Evolutionary conservation across 2,888 invertebrate species (phyloP).

Genomic region (Piscicola geometra): DNA sequence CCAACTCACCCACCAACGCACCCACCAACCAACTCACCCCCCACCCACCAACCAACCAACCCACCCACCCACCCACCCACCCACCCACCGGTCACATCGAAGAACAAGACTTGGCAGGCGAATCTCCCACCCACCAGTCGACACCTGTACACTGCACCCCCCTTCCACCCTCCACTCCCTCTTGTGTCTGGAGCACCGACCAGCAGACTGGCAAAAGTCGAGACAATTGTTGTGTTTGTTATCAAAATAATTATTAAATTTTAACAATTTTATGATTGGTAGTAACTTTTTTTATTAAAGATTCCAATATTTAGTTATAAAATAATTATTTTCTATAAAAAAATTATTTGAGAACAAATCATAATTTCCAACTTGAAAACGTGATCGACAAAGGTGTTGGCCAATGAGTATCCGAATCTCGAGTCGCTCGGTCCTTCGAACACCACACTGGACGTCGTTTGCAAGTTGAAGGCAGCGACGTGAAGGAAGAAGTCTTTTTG

Average conservation of each 20-base stretch:
- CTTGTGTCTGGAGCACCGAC: conserved; percentile 1
- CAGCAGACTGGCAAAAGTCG: not conserved
- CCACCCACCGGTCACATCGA: not conserved
- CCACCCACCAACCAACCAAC: too few species aligned
- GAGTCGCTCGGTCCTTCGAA: not conserved
- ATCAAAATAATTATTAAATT: too few species aligned
- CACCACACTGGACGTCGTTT: not conserved
- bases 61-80: not conserved
- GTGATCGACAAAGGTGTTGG: not conserved
- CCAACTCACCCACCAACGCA: too few species aligned
- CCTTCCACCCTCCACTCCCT: not conserved
- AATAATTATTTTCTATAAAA: too few species aligned
- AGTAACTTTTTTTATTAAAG: too few species aligned
- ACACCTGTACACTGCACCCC: not conserved
- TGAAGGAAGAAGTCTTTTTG: too few species aligned
- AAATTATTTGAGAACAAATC: not conserved
- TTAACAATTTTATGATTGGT: too few species aligned
- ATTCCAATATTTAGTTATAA: too few species aligned
- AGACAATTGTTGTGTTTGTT: too few species aligned
- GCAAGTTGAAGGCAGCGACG: conserved; percentile 4
- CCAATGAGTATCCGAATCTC: not conserved
- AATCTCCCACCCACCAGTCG: not conserved
- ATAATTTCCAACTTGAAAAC: not conserved
- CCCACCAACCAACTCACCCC: too few species aligned
- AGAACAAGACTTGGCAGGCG: not conserved